These are phyloP conservation scores for Montifringilla adamsi DNA, from an alignment of 2,113 vertebrate genomes.

Conservation along the genomic window DNA sequence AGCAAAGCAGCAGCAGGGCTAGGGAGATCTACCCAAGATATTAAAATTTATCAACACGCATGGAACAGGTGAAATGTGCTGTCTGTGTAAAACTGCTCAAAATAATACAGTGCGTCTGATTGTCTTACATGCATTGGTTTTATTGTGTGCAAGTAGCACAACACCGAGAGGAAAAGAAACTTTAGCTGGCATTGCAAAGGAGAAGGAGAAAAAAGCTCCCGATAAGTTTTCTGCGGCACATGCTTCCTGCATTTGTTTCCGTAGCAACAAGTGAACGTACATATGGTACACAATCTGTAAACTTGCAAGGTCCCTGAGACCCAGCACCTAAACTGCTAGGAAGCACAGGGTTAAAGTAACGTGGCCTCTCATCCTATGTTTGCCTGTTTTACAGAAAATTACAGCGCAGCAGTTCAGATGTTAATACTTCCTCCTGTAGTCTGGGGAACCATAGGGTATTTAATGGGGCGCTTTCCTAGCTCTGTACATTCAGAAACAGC, in stretches of 20 bases:
- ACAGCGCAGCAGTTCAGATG: neutral
- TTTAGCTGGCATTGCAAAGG: constrained; percentile 3
- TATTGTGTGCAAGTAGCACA: neutral
- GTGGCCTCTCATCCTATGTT: neutral
- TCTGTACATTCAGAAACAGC: neutral
- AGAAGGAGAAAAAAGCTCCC: neutral
- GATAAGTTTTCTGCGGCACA: neutral
- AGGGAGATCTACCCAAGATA: constrained; percentile 1
- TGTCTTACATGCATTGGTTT: neutral
- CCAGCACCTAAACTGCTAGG: neutral
- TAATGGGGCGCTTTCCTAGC: neutral
- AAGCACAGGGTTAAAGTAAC: neutral
- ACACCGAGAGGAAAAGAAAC: neutral
- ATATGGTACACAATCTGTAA: neutral
- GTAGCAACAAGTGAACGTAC: constrained; percentile 75
- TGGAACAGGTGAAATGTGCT: neutral
- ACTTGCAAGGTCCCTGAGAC: neutral
- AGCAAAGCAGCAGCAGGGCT: neutral
- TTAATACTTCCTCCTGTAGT: neutral
- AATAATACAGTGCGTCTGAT: neutral
- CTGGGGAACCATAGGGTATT: neutral
- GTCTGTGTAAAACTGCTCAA: neutral
- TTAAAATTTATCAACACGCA: neutral
- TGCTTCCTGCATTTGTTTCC: constrained; percentile 60
- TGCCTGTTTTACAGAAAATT: neutral